Percentiles rank a stretch among this genome's conserved stretches.
Evolutionary conservation across 2,113 vertebrate species (phyloP).

Genomic region (Thinocorus orbignyianus): DNA sequence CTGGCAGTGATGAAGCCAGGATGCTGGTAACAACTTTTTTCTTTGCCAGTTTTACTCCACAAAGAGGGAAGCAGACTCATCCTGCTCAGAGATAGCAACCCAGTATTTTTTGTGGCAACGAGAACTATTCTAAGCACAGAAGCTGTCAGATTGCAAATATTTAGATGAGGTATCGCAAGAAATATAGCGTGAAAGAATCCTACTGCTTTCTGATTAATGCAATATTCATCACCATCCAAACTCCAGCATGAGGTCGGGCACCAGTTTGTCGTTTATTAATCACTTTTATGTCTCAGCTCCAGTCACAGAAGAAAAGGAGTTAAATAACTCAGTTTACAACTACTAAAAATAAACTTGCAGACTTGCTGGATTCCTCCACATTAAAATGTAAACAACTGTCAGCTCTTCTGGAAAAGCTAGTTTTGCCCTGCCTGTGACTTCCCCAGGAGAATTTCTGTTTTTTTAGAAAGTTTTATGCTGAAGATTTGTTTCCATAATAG

Average conservation of each 20-base stretch:
- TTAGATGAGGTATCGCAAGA: constrained; percentile 32
- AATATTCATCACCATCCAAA: background rate
- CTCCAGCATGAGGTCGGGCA: constrained; percentile 2
- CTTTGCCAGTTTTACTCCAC: background rate
- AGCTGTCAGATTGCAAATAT: constrained; percentile 19
- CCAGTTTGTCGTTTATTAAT: constrained; percentile 50
- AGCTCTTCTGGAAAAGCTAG: constrained; percentile 66
- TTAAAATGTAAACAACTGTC: constrained; percentile 73
- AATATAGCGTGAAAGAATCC: constrained; percentile 41
- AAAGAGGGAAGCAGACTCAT: background rate
- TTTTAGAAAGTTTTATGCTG: constrained; percentile 50
- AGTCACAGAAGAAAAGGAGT: constrained; percentile 51
- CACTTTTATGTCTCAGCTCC: constrained; percentile 46
- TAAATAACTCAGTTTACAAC: constrained; percentile 67
- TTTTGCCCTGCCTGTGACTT: constrained; percentile 64
- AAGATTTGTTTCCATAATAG: constrained; percentile 75
- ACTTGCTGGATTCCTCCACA: constrained; percentile 61
- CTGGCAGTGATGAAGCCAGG: background rate
- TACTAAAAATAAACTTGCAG: constrained; percentile 77
- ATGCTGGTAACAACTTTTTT: background rate
- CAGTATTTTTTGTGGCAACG: background rate
- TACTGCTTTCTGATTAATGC: background rate
- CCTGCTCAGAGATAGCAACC: background rate
- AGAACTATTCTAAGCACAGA: constrained; percentile 17
- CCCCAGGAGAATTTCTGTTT: constrained; percentile 57